These are phyloP conservation scores for Trachelipus rathkii DNA, from an alignment of 1,140 invertebrate genomes.

Conservation along the genomic window DNA sequence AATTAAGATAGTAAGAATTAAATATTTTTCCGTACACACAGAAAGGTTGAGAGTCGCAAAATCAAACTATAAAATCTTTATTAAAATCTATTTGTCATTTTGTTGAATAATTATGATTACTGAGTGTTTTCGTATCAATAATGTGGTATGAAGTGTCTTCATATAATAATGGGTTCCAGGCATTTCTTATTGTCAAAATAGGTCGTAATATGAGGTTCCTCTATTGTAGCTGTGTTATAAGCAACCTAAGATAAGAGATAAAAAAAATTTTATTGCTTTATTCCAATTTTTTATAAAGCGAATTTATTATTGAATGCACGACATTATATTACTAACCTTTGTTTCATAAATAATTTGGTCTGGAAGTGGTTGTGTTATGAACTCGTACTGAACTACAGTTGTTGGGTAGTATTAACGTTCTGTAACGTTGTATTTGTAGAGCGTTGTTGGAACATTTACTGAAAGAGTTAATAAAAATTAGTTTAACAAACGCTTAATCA, in stretches of 20 bases:
- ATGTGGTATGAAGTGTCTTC: conserved; percentile 39
- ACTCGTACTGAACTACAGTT: conserved; percentile 45
- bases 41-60: too few species aligned
- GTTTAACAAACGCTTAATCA: too few species aligned
- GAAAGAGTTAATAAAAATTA: not conserved
- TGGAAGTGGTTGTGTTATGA: conserved; percentile 43
- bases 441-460: conserved; percentile 44
- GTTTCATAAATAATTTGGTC: conserved; percentile 44
- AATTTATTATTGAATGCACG: too few species aligned
- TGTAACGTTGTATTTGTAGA: conserved; percentile 46
- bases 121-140: conserved; percentile 40
- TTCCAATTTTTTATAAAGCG: too few species aligned
- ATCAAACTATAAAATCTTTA: too few species aligned
- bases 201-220: conserved; percentile 33
- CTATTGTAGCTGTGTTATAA: conserved; percentile 33
- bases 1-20: too few species aligned
- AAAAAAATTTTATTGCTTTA: too few species aligned
- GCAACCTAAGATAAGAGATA: conserved; percentile 37
- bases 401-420: conserved; percentile 45
- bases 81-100: too few species aligned
- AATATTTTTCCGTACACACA: not conserved
- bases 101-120: too few species aligned
- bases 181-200: conserved; percentile 41
- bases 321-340: conserved; percentile 28
- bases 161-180: conserved; percentile 44